These are phyloP conservation scores for Poeciliopsis paucimaculata DNA, from an alignment of 2,797 vertebrate genomes.

Conservation along the genomic window DNA sequence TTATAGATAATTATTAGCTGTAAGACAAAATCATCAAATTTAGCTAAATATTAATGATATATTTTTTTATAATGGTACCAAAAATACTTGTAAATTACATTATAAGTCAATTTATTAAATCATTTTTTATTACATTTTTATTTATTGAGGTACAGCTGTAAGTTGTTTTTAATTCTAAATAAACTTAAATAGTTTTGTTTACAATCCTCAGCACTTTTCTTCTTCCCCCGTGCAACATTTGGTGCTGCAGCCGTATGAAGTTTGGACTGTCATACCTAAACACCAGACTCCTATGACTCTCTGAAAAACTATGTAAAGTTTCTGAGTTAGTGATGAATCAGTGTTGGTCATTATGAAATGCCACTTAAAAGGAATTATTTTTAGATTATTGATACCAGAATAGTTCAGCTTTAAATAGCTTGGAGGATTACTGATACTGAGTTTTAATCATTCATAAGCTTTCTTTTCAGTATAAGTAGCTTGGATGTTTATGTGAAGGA, in stretches of 20 bases:
- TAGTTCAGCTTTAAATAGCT: not conserved
- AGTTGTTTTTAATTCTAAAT: not conserved
- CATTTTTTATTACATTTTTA: not conserved
- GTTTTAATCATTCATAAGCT: not conserved
- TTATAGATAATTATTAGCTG: not conserved
- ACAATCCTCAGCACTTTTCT: not conserved
- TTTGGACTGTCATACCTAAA: not conserved
- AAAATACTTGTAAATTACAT: not conserved
- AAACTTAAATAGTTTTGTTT: not conserved
- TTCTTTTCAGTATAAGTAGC: conserved; percentile 18
- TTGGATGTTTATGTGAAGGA: conserved; percentile 16
- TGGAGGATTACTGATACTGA: not conserved
- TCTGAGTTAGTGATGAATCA: not conserved
- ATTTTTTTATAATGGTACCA: not conserved
- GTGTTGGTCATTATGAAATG: conserved; percentile 1
- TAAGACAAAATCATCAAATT: not conserved
- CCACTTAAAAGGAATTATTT: not conserved
- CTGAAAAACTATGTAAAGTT: not conserved
- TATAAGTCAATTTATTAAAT: not conserved
- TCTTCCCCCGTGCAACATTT: not conserved
- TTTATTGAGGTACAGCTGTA: not conserved
- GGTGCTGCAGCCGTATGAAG: not conserved
- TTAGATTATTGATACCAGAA: conserved; percentile 7
- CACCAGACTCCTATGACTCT: not conserved
- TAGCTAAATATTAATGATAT: not conserved